Evolutionary conservation across 1,140 invertebrate genomes (phyloP), one percentile per base, ranked within the genome.

Genomic region (Drosophila ercepeae): DNA sequence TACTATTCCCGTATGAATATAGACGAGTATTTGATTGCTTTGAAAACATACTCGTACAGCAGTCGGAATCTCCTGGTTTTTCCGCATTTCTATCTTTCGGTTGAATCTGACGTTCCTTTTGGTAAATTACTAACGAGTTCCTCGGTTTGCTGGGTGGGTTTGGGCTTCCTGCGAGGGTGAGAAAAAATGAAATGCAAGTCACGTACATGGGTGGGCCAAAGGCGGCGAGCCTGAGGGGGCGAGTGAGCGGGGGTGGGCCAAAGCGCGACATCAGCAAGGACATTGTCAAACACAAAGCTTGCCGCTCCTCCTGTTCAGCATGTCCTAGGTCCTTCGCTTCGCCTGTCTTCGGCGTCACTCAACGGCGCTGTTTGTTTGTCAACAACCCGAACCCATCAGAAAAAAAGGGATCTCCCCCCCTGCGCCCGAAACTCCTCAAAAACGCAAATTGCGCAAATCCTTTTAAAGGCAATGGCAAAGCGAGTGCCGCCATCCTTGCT

Each of bases 41-140:
- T 76, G 52, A 65, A 69, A 86, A 86, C 72, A 76, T 63, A 72
- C n/a, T n/a, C n/a, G n/a, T n/a, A n/a, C n/a, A n/a, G n/a, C 53
- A 41, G 45, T 39, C 32, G 60, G 60, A 49, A 23, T 46, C 39
- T 36, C 41, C 19, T 23, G 34, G 14, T 13, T 54, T 63, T 55
- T 52, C 42, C 52, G 49, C 46, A 41, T 27, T 29, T 57, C 44
- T 57, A 27, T 52, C 54, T 49, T n/a, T 14, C 9, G 39, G 45
- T 41, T 32, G 21, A 19, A 50, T 60, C 32, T 70, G 48, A 19
- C 6, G 16, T 18, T 44, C 52, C 45, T 74, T 57, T 49, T 81
- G 68, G 67, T 88, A 86, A 86, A 86, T 86, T 88, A 86, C 81
- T 86, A 86, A 86, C 82, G 81, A 86, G 82, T 86, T 86, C 81